phyloP scores from a whole-genome alignment of 2,113 vertebrate species.

The Myiopsitta monachus region DNA sequence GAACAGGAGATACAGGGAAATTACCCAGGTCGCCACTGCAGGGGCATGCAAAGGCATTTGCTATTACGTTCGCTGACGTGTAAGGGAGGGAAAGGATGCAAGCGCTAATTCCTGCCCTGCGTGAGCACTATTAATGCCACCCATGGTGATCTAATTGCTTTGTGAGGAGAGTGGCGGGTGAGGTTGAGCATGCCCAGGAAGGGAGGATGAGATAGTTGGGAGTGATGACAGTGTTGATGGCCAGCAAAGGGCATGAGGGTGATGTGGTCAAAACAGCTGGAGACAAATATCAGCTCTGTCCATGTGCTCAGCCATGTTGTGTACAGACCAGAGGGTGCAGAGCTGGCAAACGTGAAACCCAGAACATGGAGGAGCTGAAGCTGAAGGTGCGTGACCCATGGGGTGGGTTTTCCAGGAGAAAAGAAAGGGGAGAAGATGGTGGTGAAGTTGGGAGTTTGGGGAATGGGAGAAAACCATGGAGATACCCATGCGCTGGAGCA shows the following conservation, averaged over 20 bases:
- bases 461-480: not conserved
- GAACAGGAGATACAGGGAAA: not conserved
- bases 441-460: not conserved
- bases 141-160: not conserved
- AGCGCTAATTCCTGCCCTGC: not conserved
- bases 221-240: not conserved
- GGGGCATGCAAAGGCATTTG: not conserved
- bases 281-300: not conserved
- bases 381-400: not conserved
- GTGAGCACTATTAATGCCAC: not conserved
- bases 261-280: conserved; percentile 14
- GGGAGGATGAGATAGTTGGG: not conserved
- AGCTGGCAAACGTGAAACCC: not conserved
- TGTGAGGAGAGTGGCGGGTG: not conserved
- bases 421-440: not conserved
- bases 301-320: fast-evolving
- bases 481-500: not conserved
- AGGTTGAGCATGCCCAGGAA: not conserved
- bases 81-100: not conserved
- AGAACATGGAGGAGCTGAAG: not conserved
- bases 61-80: fast-evolving
- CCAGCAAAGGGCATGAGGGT: not conserved
- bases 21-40: not conserved
- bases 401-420: not conserved
- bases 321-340: not conserved